Conservation (phyloP, 2,797 vertebrate genomes). For the Sebastolobus alascanus region DNA sequence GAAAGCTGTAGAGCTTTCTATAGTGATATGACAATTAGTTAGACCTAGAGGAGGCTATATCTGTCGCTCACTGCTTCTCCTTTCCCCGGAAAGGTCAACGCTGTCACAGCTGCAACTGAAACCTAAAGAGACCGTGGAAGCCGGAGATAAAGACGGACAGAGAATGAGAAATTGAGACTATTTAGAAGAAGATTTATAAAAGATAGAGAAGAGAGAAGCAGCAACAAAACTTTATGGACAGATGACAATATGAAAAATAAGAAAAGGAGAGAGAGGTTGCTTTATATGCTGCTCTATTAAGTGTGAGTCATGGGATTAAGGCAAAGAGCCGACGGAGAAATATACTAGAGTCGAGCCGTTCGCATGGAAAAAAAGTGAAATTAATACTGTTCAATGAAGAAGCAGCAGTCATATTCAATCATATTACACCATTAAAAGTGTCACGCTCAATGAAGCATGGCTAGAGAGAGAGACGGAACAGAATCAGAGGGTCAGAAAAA, state of each 20-base stretch:
- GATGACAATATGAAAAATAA: not conserved
- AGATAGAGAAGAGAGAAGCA: conserved; percentile 6
- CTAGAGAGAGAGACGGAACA: conserved; percentile 2
- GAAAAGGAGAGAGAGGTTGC: not conserved
- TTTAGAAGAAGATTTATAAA: conserved; percentile 11
- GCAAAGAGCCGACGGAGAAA: conserved; percentile 16
- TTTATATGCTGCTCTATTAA: not conserved
- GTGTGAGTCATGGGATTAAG: conserved; percentile 47
- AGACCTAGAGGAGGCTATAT: conserved; percentile 55
- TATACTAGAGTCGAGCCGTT: conserved; percentile 23
- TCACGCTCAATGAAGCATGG: conserved; percentile 44
- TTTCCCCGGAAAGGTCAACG: conserved; percentile 63
- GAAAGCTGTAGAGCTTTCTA: conserved; percentile 10
- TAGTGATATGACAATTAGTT: conserved; percentile 49
- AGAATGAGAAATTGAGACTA: conserved; percentile 11
- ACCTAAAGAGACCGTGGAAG: conserved; percentile 40
- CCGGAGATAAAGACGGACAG: conserved; percentile 4
- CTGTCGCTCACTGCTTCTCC: conserved; percentile 34
- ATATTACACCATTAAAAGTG: conserved; percentile 46
- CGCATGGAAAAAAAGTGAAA: conserved; percentile 45
- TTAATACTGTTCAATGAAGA: conserved; percentile 57
- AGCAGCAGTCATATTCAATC: conserved; percentile 55
- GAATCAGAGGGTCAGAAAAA: not conserved
- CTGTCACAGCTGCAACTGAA: conserved; percentile 64
- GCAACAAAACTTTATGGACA: not conserved